Conservation (phyloP, 2,888 invertebrate species). For the Mactromeris polynyma region DNA sequence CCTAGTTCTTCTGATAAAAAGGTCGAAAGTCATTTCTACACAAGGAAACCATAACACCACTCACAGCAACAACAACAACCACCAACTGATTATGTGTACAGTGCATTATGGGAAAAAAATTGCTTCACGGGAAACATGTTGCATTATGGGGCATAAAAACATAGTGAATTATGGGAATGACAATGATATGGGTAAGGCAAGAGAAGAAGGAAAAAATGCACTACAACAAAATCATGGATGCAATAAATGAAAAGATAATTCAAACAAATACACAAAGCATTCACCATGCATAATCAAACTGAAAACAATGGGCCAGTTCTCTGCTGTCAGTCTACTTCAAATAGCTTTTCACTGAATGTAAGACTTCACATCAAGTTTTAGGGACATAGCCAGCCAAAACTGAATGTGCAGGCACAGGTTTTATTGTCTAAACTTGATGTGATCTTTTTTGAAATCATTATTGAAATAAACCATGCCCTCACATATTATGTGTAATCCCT, state of each 20-base stretch:
- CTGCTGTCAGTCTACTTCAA: not conserved
- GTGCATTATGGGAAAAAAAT: not conserved
- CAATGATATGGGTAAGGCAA: not conserved
- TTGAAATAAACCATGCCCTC: too few relatives aligned
- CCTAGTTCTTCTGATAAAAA: too few relatives aligned
- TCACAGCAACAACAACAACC: not conserved
- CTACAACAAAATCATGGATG: not conserved
- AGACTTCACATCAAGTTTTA: too few relatives aligned
- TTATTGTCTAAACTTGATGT: too few relatives aligned
- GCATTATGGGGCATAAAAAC: not conserved
- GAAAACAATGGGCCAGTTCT: not conserved
- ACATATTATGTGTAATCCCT: too few relatives aligned
- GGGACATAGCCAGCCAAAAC: too few relatives aligned
- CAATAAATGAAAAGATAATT: not conserved
- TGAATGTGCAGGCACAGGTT: too few relatives aligned
- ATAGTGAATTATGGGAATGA: not conserved
- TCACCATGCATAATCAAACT: slow-evolving; percentile 19
- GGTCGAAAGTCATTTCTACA: too few relatives aligned
- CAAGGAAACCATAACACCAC: not conserved
- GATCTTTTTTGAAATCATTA: too few relatives aligned
- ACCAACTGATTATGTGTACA: not conserved
- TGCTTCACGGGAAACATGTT: not conserved
- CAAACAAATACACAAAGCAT: not conserved
- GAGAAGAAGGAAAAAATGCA: not conserved
- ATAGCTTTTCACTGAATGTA: too few relatives aligned